phyloP scores from a whole-genome alignment of 2,888 invertebrate genomes.

The Chaetogeoica ovagalla region DNA sequence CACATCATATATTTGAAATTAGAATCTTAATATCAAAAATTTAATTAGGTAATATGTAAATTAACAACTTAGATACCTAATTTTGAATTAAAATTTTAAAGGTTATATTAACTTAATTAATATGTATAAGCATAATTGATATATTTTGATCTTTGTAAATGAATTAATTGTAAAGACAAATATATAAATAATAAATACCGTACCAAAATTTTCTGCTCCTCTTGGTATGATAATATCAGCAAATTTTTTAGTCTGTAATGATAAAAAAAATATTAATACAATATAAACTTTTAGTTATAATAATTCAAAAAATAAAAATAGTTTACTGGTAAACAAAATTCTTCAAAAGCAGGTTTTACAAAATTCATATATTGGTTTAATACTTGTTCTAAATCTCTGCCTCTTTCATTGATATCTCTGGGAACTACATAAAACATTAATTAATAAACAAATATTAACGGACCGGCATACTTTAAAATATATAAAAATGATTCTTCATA shows the following conservation, averaged over 20 bases:
- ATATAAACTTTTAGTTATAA: background rate
- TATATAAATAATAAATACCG: conserved; percentile 63
- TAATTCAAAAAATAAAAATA: conserved; percentile 25
- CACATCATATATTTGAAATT: background rate
- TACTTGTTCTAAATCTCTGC: conserved; percentile 90
- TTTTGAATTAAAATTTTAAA: too few relatives aligned
- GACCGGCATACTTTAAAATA: too few relatives aligned
- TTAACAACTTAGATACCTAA: too few relatives aligned
- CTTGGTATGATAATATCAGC: conserved; percentile 99
- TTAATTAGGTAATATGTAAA: too few relatives aligned
- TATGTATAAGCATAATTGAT: too few relatives aligned
- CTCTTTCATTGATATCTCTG: conserved; percentile 92
- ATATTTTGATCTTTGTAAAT: too few relatives aligned
- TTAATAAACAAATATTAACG: too few relatives aligned
- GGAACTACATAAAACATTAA: conserved; percentile 71
- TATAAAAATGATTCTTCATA: too few relatives aligned
- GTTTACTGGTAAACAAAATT: conserved; percentile 93
- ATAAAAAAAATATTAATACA: conserved; percentile 14
- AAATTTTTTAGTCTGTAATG: conserved; percentile 94
- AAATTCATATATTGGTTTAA: conserved; percentile 95
- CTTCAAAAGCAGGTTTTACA: conserved; percentile 99
- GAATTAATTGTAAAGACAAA: background rate
- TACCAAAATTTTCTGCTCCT: conserved; percentile 96
- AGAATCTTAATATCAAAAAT: background rate
- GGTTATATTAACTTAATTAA: too few relatives aligned